Conservation (phyloP, 2,797 vertebrate genomes). For the Pogoniulus pusillus region DNA sequence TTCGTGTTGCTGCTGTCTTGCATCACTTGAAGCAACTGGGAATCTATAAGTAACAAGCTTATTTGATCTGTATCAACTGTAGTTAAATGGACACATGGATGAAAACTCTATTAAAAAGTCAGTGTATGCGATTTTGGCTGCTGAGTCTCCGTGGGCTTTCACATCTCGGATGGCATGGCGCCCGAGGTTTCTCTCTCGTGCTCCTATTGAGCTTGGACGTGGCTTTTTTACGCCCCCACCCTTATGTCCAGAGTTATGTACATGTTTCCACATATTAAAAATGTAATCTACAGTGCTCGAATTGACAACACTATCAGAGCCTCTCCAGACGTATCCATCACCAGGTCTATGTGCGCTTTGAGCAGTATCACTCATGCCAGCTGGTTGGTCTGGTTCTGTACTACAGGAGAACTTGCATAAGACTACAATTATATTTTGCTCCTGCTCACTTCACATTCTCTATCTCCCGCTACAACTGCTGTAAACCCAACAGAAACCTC, state of each 20-base stretch:
- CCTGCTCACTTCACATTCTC: not conserved
- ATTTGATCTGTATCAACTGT: slow-evolving; percentile 53
- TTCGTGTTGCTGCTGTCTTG: slow-evolving; percentile 44
- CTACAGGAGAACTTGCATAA: not conserved
- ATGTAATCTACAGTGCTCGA: not conserved
- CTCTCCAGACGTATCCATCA: slow-evolving; percentile 4
- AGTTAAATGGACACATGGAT: slow-evolving; percentile 63
- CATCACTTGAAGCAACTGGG: slow-evolving; percentile 53
- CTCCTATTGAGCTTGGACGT: slow-evolving; percentile 68
- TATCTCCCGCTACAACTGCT: not conserved
- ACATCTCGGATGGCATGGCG: slow-evolving; percentile 62
- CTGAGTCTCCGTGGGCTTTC: slow-evolving; percentile 60
- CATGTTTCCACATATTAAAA: slow-evolving; percentile 45
- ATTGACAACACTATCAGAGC: slow-evolving; percentile 10
- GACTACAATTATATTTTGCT: not conserved
- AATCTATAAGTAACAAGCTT: slow-evolving; percentile 58
- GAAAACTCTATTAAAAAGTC: slow-evolving; percentile 66
- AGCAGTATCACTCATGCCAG: not conserved
- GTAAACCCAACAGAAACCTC: slow-evolving; percentile 8
- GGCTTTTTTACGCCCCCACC: slow-evolving; percentile 65
- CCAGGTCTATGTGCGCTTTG: not conserved
- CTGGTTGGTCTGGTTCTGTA: not conserved
- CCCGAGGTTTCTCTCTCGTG: slow-evolving; percentile 63
- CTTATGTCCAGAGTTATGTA: slow-evolving; percentile 63
- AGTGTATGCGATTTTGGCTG: slow-evolving; percentile 59